phyloP scores from a whole-genome alignment of 2,888 invertebrate genomes.

The Caenorhabditis doughertyi region DNA sequence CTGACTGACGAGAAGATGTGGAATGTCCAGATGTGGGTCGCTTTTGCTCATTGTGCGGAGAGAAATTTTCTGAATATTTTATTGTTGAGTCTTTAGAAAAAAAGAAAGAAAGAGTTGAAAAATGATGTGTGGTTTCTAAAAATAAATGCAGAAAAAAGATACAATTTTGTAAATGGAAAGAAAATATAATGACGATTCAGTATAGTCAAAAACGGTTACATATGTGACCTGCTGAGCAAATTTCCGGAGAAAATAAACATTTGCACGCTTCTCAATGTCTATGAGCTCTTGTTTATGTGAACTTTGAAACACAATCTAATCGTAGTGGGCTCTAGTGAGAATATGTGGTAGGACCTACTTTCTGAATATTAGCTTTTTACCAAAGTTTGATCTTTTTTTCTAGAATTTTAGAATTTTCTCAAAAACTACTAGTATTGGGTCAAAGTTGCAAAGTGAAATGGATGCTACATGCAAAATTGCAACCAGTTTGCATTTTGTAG shows the following conservation, averaged over 20 bases:
- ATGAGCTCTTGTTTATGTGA: slow-evolving; percentile 18
- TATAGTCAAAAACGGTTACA: slow-evolving; percentile 29
- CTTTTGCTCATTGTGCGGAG: slow-evolving; percentile 70
- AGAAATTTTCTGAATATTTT: slow-evolving; percentile 58
- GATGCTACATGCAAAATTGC: too few relatives aligned
- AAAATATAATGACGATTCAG: slow-evolving; percentile 28
- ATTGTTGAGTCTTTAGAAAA: slow-evolving; percentile 14
- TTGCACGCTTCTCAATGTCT: slow-evolving; percentile 27
- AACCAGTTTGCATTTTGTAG: too few relatives aligned
- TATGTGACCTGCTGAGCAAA: slow-evolving; percentile 27
- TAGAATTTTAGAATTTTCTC: too few relatives aligned
- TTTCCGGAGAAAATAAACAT: slow-evolving; percentile 39
- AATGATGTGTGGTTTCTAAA: slow-evolving; percentile 23
- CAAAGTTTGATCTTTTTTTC: too few relatives aligned
- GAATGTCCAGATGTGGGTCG: slow-evolving; percentile 72
- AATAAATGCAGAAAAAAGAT: slow-evolving; percentile 12
- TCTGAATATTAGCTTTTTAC: too few relatives aligned
- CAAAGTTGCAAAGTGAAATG: too few relatives aligned
- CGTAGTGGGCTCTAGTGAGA: neutral
- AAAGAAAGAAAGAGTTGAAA: neutral
- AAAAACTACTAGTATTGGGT: too few relatives aligned
- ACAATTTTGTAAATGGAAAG: slow-evolving; percentile 7
- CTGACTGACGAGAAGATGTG: slow-evolving; percentile 69
- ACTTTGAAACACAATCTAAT: slow-evolving; percentile 20
- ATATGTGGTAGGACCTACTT: neutral